Percentiles rank a stretch among this genome's conserved stretches.
These are phyloP conservation scores for Darevskia nairensis DNA, from an alignment of 2,797 vertebrate species.

Conservation along the genomic window DNA sequence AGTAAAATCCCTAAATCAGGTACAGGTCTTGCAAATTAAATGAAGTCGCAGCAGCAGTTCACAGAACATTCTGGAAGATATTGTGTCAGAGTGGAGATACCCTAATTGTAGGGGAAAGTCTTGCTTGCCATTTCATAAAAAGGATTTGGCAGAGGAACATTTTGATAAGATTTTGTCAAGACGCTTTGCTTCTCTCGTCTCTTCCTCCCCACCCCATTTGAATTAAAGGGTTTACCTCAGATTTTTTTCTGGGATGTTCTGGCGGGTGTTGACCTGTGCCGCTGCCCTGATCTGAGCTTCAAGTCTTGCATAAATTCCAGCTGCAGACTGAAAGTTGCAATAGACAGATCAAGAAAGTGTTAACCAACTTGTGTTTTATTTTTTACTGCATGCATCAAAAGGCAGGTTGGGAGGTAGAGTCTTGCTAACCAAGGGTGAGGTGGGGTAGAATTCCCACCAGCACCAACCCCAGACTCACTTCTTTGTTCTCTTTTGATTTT, in stretches of 20 bases:
- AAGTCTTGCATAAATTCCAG: conserved; percentile 92
- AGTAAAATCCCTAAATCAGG: background rate
- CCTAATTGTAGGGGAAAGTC: background rate
- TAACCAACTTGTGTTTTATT: background rate
- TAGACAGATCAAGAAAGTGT: conserved; percentile 1
- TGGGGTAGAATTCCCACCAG: no score
- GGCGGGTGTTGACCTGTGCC: conserved; percentile 80
- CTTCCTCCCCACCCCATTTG: background rate
- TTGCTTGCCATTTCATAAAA: background rate
- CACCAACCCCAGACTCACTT: conserved; percentile 78
- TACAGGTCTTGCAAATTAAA: background rate
- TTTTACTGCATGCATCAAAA: background rate
- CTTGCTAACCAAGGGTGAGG: background rate
- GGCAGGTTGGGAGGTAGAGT: background rate
- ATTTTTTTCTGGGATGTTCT: conserved; percentile 87
- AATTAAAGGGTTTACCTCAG: conserved; percentile 79
- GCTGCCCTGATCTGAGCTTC: conserved; percentile 90
- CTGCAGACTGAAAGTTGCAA: conserved; percentile 82
- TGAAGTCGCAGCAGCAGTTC: no score
- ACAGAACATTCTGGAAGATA: no score
- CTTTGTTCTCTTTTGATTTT: conserved; percentile 89
- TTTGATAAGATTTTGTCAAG: background rate
- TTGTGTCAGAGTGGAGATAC: background rate
- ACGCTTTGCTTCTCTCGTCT: background rate
- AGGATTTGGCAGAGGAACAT: background rate